These are phyloP conservation scores for Galleria mellonella DNA, from an alignment of 1,140 invertebrate genomes.

Conservation along the genomic window DNA sequence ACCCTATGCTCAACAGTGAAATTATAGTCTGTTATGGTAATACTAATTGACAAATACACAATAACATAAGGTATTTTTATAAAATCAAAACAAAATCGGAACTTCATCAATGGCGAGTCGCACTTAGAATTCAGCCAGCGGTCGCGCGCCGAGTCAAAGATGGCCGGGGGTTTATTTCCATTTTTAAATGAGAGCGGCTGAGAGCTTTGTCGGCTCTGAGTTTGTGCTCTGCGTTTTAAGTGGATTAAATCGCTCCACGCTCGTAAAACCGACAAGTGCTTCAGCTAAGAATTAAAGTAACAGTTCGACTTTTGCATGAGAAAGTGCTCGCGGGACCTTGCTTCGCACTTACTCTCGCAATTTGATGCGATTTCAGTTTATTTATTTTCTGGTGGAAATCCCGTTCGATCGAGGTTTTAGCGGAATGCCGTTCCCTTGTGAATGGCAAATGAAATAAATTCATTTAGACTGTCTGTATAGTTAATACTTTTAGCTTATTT, in stretches of 20 bases:
- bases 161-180: constrained; percentile 69
- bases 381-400: constrained; percentile 45
- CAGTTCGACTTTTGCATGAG: constrained; percentile 73
- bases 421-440: constrained; percentile 46
- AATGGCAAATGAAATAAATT: constrained; percentile 63
- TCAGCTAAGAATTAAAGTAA: constrained; percentile 72
- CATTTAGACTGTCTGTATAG: constrained; percentile 47
- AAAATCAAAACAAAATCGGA: constrained; percentile 52
- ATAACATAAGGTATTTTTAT: too few species aligned
- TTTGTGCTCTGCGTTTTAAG: constrained; percentile 73
- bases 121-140: constrained; percentile 67
- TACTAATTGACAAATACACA: too few species aligned
- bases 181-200: constrained; percentile 73
- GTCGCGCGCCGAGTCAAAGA: constrained; percentile 67
- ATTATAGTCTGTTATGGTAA: too few species aligned
- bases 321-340: constrained; percentile 56
- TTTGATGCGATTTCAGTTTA: constrained; percentile 43
- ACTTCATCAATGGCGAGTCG: constrained; percentile 46
- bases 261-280: constrained; percentile 74
- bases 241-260: constrained; percentile 73
- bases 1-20: too few species aligned
- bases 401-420: constrained; percentile 47
- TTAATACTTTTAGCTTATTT: constrained; percentile 26
- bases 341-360: constrained; percentile 55
- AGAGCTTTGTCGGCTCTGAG: constrained; percentile 71